Conservation (phyloP, 2,797 vertebrate species). For the Bradypus variegatus region DNA sequence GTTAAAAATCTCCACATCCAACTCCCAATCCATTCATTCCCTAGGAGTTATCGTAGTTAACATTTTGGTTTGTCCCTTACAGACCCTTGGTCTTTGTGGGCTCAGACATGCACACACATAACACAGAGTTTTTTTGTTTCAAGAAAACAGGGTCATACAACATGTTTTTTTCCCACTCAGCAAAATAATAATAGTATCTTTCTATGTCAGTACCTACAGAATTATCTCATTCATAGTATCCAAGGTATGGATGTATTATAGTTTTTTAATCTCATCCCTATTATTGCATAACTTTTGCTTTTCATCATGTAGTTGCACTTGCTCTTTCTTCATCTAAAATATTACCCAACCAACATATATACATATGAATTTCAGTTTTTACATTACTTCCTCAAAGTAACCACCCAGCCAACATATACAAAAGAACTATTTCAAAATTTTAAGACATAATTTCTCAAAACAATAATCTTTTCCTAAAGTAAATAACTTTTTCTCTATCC, state of each 20-base stretch:
- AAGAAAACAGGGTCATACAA: neutral
- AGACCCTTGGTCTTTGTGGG: neutral
- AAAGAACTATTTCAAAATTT: slow-evolving; percentile 30
- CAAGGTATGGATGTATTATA: neutral
- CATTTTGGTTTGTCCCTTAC: neutral
- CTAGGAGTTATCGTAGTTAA: neutral
- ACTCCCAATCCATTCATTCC: neutral
- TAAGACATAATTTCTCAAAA: slow-evolving; percentile 38
- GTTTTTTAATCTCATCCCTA: neutral
- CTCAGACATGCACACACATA: neutral
- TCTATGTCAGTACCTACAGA: neutral
- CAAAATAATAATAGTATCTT: neutral
- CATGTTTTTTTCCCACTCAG: neutral
- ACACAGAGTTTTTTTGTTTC: neutral
- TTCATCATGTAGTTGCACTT: neutral
- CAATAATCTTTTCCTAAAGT: neutral
- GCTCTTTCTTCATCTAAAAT: slow-evolving; percentile 18
- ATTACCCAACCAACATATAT: neutral
- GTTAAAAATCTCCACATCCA: slow-evolving; percentile 6
- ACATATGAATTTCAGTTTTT: neutral
- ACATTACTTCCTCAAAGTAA: neutral
- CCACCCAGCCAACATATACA: neutral
- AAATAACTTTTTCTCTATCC: neutral
- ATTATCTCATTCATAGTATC: neutral
- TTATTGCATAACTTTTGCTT: slow-evolving; percentile 5